These are phyloP conservation scores for Syngnathoides biaculeatus DNA, from an alignment of 2,113 vertebrate genomes.

Conservation along the genomic window DNA sequence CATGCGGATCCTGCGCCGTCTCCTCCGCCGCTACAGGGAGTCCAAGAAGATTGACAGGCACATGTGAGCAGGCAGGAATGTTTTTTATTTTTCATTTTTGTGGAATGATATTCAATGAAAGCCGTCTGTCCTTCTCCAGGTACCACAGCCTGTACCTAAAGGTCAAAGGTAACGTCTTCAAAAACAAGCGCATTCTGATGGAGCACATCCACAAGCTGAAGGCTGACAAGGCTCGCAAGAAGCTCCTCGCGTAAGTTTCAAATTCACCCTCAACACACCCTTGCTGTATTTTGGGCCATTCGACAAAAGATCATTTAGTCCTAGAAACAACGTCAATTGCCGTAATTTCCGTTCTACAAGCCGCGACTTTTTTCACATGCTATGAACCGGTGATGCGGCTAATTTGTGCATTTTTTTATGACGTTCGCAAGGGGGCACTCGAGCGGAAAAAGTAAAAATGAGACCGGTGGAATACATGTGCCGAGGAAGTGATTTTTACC, in stretches of 20 bases:
- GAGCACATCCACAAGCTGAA: slow-evolving; percentile 99
- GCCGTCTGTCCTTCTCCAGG: slow-evolving; percentile 61
- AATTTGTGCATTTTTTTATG: too few relatives aligned
- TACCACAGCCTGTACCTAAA: slow-evolving; percentile 97
- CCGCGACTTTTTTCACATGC: too few relatives aligned
- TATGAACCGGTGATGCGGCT: too few relatives aligned
- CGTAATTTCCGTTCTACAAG: too few relatives aligned
- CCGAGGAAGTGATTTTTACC: too few relatives aligned
- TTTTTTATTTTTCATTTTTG: too few relatives aligned
- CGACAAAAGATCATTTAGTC: too few relatives aligned
- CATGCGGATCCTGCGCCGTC: slow-evolving; percentile 92
- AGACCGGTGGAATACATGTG: too few relatives aligned
- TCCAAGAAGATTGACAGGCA: slow-evolving; percentile 98
- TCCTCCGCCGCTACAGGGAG: slow-evolving; percentile 93
- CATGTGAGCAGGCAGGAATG: slow-evolving; percentile 72
- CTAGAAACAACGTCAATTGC: too few relatives aligned
- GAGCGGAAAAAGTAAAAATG: too few relatives aligned
- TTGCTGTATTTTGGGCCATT: not conserved
- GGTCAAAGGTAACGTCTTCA: slow-evolving; percentile 97
- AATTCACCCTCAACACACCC: not conserved
- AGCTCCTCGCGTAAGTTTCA: slow-evolving; percentile 90
- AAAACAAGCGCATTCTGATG: slow-evolving; percentile 98
- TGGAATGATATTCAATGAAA: not conserved
- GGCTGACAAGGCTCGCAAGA: slow-evolving; percentile 98
- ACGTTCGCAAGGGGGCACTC: too few relatives aligned